Evolutionary conservation across 1,140 invertebrate genomes (phyloP).

Genomic region (Pseudomyrmex sp.): DNA sequence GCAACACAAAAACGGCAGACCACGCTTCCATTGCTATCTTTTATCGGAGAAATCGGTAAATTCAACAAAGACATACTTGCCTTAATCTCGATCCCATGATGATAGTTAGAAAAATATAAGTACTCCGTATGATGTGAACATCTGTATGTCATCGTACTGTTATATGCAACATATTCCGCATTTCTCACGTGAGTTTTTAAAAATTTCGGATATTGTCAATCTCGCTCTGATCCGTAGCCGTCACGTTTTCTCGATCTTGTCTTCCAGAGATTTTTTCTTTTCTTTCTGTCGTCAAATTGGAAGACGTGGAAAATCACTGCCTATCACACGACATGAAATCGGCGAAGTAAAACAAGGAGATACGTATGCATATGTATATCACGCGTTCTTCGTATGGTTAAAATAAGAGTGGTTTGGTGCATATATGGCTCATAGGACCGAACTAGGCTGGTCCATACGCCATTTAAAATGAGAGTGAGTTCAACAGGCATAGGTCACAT

Average conservation of each 20-base stretch:
- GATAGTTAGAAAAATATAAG: conserved; percentile 73
- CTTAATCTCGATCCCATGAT: conserved; percentile 84
- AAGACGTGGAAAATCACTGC: background rate
- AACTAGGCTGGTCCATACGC: no score
- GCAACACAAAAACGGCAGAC: background rate
- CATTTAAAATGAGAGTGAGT: background rate
- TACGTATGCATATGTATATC: background rate
- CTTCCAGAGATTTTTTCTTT: background rate
- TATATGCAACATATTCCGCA: conserved; percentile 60
- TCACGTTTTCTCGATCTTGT: background rate
- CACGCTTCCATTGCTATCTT: background rate
- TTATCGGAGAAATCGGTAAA: background rate
- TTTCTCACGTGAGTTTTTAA: conserved; percentile 57
- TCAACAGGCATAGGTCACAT: background rate
- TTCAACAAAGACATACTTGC: conserved; percentile 65
- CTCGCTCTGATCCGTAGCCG: background rate
- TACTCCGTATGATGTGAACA: conserved; percentile 60
- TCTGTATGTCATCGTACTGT: conserved; percentile 74
- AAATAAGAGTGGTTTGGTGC: no score
- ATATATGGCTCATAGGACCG: no score
- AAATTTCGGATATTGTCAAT: conserved; percentile 9
- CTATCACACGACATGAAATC: background rate
- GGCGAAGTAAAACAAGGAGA: no score
- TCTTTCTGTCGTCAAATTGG: background rate
- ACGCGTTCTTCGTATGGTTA: background rate